A percentile compares a stretch with the other conserved stretches of the same genome.
Conservation (phyloP, 2,888 invertebrate species). For the Andrena trimmerana region DNA sequence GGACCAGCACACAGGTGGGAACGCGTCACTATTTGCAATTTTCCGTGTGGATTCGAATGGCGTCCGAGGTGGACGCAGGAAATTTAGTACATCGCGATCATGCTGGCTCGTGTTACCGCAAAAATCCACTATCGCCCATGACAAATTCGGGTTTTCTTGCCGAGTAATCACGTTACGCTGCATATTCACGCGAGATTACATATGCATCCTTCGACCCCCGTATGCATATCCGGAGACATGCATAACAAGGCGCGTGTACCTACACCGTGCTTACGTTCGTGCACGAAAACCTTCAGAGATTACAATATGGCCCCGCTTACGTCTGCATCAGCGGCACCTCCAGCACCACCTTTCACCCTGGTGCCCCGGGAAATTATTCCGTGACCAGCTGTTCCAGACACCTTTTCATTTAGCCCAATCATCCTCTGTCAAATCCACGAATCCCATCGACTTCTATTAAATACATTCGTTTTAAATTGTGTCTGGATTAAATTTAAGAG, state of each 20-base stretch:
- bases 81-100: constrained; percentile 15
- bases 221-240: constrained; percentile 51
- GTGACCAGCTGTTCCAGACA: neutral
- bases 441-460: neutral
- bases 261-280: constrained; percentile 37
- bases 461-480: too few species aligned
- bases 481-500: too few species aligned
- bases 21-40: too few species aligned
- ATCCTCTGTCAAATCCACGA: neutral
- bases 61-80: too few species aligned
- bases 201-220: constrained; percentile 53
- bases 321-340: constrained; percentile 31
- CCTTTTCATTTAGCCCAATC: too few species aligned
- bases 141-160: constrained; percentile 38
- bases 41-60: too few species aligned
- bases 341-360: neutral
- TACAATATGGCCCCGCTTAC: constrained; percentile 27
- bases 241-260: constrained; percentile 49
- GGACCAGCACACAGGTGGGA: too few species aligned
- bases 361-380: neutral
- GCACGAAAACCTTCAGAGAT: constrained; percentile 46
- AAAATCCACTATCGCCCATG: constrained; percentile 19
- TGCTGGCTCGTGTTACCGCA: constrained; percentile 3
- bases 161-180: constrained; percentile 42
- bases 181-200: constrained; percentile 62